Conservation (phyloP, 2,888 invertebrate genomes). For the Keiferia lycopersicella region DNA sequence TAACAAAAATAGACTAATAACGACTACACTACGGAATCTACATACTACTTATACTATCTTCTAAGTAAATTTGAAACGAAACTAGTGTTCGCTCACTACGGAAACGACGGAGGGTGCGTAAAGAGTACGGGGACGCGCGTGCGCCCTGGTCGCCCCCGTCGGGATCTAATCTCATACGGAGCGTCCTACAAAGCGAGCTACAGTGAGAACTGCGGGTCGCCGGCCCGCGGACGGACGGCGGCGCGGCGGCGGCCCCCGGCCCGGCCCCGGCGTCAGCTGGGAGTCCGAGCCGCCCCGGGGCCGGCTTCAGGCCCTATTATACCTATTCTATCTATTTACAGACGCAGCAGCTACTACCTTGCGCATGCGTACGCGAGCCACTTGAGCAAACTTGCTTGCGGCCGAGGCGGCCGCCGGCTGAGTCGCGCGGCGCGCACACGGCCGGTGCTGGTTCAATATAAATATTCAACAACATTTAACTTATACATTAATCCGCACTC, state of each 20-base stretch:
- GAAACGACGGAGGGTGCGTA: slow-evolving; percentile 58
- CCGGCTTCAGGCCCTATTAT: slow-evolving; percentile 53
- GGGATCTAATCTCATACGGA: slow-evolving; percentile 57
- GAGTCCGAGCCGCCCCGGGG: slow-evolving; percentile 43
- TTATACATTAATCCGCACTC: slow-evolving; percentile 40
- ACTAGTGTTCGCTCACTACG: slow-evolving; percentile 75
- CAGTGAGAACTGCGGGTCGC: slow-evolving; percentile 44
- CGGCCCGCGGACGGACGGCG: slow-evolving; percentile 24
- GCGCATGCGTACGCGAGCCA: slow-evolving; percentile 66
- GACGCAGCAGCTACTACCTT: slow-evolving; percentile 66
- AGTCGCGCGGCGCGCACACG: slow-evolving; percentile 31
- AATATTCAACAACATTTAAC: slow-evolving; percentile 55
- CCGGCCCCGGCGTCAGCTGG: slow-evolving; percentile 34
- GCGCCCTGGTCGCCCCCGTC: slow-evolving; percentile 37
- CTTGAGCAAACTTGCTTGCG: slow-evolving; percentile 68
- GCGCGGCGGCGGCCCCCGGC: slow-evolving; percentile 15
- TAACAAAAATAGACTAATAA: slow-evolving; percentile 80
- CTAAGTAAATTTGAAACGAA: slow-evolving; percentile 75
- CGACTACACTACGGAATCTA: slow-evolving; percentile 78
- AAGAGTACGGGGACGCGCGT: slow-evolving; percentile 35
- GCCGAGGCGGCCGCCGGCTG: slow-evolving; percentile 40
- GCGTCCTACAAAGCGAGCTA: slow-evolving; percentile 64
- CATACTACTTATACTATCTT: slow-evolving; percentile 74
- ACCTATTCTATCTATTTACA: slow-evolving; percentile 69
- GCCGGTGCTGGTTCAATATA: slow-evolving; percentile 36